A percentile compares a stretch with the other conserved stretches of the same genome.
Evolutionary conservation across 1,140 invertebrate species (phyloP).

Genomic region (Diploscapter pachys): DNA sequence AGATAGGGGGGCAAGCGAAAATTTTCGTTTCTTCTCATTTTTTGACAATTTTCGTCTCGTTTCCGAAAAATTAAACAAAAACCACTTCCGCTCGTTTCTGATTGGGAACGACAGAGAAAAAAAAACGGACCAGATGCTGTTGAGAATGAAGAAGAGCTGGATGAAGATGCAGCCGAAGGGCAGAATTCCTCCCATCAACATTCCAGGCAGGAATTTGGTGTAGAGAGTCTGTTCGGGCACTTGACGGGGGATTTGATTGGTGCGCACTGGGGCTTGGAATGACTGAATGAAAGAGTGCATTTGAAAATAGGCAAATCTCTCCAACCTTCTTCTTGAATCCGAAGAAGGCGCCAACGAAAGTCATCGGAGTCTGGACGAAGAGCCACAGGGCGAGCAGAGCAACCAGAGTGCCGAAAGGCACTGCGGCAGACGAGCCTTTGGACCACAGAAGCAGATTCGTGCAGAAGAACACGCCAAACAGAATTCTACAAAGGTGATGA

Average conservation of each 20-base stretch:
- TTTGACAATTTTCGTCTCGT: too few relatives aligned
- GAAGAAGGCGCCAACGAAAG: constrained; percentile 95
- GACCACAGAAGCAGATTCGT: constrained; percentile 93
- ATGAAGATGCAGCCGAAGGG: constrained; percentile 99
- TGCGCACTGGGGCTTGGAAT: constrained; percentile 91
- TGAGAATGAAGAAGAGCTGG: constrained; percentile 96
- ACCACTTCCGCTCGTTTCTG: neutral
- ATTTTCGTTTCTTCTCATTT: too few relatives aligned
- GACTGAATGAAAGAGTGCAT: constrained; percentile 64
- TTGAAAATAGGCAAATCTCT: constrained; percentile 32
- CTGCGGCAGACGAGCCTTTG: constrained; percentile 79
- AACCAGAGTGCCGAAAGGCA: constrained; percentile 94
- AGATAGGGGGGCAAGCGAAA: too few relatives aligned
- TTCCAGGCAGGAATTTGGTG: constrained; percentile 79
- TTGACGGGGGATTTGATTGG: constrained; percentile 95
- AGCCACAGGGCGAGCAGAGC: constrained; percentile 95
- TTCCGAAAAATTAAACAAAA: too few relatives aligned
- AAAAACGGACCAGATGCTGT: constrained; percentile 80
- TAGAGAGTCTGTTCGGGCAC: constrained; percentile 96
- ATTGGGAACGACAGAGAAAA: neutral
- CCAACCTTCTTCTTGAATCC: constrained; percentile 91
- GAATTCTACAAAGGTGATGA: constrained; percentile 65
- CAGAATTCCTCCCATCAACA: constrained; percentile 94
- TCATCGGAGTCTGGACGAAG: constrained; percentile 92
- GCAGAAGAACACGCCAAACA: constrained; percentile 90